These are phyloP conservation scores for Hestina assimilis DNA, from an alignment of 1,140 invertebrate species.

Conservation along the genomic window DNA sequence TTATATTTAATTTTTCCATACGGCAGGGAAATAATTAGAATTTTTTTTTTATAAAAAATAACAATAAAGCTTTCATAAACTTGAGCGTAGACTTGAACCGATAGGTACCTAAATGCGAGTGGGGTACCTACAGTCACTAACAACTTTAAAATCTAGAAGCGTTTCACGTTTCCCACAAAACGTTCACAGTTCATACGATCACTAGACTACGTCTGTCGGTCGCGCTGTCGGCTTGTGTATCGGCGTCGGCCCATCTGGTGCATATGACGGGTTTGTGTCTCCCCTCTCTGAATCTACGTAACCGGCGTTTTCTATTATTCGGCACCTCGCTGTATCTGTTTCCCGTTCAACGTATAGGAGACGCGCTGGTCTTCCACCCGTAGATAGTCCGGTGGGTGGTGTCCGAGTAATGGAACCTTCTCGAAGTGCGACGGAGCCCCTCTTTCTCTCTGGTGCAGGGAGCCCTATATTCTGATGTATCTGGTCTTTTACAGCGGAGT, in stretches of 20 bases:
- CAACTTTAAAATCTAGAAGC: constrained; percentile 70
- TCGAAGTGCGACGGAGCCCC: constrained; percentile 63
- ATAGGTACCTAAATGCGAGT: constrained; percentile 64
- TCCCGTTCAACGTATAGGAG: constrained; percentile 63
- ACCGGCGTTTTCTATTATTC: constrained; percentile 75
- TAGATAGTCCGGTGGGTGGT: constrained; percentile 41
- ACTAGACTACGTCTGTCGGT: constrained; percentile 61
- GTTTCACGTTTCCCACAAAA: constrained; percentile 73
- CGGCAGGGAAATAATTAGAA: constrained; percentile 67
- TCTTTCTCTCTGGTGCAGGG: constrained; percentile 64
- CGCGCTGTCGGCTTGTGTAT: constrained; percentile 50
- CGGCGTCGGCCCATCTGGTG: constrained; percentile 65
- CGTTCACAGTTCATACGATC: constrained; percentile 48
- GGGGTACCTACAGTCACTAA: constrained; percentile 60
- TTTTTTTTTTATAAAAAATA: constrained; percentile 67
- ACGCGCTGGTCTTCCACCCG: constrained; percentile 57
- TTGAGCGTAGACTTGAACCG: constrained; percentile 70
- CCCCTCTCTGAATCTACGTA: constrained; percentile 65
- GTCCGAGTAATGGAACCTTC: constrained; percentile 67
- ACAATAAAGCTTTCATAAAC: constrained; percentile 74
- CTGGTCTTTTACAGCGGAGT: constrained; percentile 80
- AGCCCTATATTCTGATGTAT: constrained; percentile 73
- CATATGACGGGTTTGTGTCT: constrained; percentile 68
- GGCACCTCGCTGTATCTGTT: constrained; percentile 56
- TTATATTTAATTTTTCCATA: constrained; percentile 50